Evolutionary conservation across 2,888 invertebrate genomes (phyloP).

Genomic region (Heterodera filipjevi): DNA sequence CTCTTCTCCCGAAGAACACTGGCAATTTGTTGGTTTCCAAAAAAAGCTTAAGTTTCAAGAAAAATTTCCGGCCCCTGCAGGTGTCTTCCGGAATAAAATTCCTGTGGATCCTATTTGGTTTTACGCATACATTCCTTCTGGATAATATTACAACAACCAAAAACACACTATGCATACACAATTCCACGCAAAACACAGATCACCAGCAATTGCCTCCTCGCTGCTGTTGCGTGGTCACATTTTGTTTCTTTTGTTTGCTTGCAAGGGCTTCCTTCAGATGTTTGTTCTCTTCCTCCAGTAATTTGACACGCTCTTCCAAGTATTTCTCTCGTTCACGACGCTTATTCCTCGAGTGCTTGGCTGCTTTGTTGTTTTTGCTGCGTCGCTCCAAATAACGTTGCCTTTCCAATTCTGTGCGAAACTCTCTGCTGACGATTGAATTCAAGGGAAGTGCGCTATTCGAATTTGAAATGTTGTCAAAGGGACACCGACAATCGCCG

Average conservation of each 20-base stretch:
- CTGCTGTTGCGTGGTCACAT: slow-evolving; percentile 1
- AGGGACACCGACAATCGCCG: not conserved
- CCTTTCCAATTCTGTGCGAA: slow-evolving; percentile 27
- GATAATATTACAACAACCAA: not conserved
- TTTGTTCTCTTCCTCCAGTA: slow-evolving; percentile 36
- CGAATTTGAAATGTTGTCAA: not conserved
- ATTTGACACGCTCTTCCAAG: slow-evolving; percentile 29
- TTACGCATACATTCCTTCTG: too few relatives aligned
- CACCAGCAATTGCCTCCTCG: not conserved
- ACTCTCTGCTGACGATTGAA: not conserved
- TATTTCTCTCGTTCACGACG: slow-evolving; percentile 44
- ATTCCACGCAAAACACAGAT: not conserved
- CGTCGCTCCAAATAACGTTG: slow-evolving; percentile 47
- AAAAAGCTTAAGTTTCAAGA: too few relatives aligned
- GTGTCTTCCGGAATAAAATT: too few relatives aligned
- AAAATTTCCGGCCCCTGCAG: too few relatives aligned
- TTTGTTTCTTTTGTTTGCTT: slow-evolving; percentile 21
- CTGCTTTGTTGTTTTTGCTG: slow-evolving; percentile 52
- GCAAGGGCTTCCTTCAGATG: slow-evolving; percentile 28
- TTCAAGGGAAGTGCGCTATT: not conserved
- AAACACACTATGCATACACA: not conserved
- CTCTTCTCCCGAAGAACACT: too few relatives aligned
- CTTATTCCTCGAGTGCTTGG: slow-evolving; percentile 48
- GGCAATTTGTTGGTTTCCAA: too few relatives aligned
- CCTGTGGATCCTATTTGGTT: too few relatives aligned